phyloP scores from a whole-genome alignment of 23 tunicate species.

The Ascidia mentula region DNA sequence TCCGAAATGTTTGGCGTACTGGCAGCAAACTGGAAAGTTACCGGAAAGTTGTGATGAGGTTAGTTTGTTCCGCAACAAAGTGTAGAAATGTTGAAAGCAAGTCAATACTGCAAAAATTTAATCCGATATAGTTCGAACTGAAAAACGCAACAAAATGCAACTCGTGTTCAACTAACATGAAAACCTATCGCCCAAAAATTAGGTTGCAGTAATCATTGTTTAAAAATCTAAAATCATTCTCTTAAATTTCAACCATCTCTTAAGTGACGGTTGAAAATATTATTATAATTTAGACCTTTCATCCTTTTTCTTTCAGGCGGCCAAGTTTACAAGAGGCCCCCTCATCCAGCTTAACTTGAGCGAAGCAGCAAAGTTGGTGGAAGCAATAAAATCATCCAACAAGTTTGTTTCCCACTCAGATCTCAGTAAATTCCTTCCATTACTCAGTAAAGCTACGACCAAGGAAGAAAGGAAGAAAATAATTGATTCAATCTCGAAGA shows the following conservation, averaged over 20 bases:
- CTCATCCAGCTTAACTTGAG: conserved; percentile 24
- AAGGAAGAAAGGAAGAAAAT: background rate
- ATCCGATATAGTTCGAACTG: no score
- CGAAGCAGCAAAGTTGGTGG: conserved; percentile 27
- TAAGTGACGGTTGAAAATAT: no score
- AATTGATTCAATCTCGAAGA: conserved; percentile 2
- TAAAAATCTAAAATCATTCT: no score
- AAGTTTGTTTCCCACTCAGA: conserved; percentile 27
- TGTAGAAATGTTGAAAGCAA: no score
- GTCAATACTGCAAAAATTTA: no score
- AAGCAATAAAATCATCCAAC: conserved; percentile 11
- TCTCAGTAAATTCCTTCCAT: conserved; percentile 17
- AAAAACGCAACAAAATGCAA: no score
- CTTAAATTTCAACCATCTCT: no score
- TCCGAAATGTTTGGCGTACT: conserved; percentile 31
- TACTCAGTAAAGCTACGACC: background rate
- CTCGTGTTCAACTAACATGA: no score
- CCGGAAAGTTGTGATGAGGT: conserved; percentile 31
- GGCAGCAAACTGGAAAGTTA: conserved; percentile 33
- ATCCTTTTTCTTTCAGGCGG: conserved; percentile 9
- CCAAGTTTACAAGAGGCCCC: conserved; percentile 21
- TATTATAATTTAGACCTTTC: no score
- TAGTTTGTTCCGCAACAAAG: no score
- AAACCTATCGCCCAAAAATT: no score
- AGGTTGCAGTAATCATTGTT: no score